phyloP scores from a whole-genome alignment of 2,113 vertebrate species.

The western clawed frog (Xenopus tropicalis) region UCB_Xtro_10.0 CM004449.2:34239501-34240000 shows the following conservation, averaged over 20 bases:
- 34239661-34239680: slow-evolving; percentile 10
- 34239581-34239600: slow-evolving; percentile 16
- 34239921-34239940: too few species aligned
- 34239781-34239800: slow-evolving; percentile 5
- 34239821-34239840: background rate
- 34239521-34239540: slow-evolving; percentile 12
- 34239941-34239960: too few species aligned
- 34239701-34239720: slow-evolving; percentile 4
- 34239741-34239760: background rate
- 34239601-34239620: background rate
- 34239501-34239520: slow-evolving; percentile 11
- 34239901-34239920: too few species aligned
- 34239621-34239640: slow-evolving; percentile 6
- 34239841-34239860: background rate
- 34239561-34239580: slow-evolving; percentile 8
- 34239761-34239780: background rate
- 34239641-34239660: slow-evolving; percentile 17
- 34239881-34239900: too few species aligned
- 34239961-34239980: too few species aligned
- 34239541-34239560: slow-evolving; percentile 16
- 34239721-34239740: slow-evolving; percentile 3
- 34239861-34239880: too few species aligned
- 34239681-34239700: slow-evolving; percentile 9
- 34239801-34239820: background rate
- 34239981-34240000: too few species aligned